Evolutionary conservation across 2,113 vertebrate genomes (phyloP), one percentile per base, ranked within the genome.

Genomic region (Channa maculata): DNA sequence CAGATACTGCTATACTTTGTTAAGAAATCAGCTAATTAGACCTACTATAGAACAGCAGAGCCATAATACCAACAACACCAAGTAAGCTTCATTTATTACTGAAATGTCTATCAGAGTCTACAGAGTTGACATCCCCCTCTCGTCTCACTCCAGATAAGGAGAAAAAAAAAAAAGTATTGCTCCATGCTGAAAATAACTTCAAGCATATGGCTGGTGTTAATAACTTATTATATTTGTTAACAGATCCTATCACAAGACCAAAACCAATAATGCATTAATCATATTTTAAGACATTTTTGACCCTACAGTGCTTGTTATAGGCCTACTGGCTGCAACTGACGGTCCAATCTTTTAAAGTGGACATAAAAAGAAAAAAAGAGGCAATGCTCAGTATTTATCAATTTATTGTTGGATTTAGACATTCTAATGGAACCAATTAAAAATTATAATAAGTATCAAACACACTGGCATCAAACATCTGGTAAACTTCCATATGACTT

Each of bases 141-240:
- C 60, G 34, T 44, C 24, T 46, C 24, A 46, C 41, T 60, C 9
- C 10, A 33, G 39, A 24, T 44, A 39, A 39, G 37, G 37, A 51
- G 49, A 51, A 51, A 15, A 24, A 51, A 15, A 24, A 24, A 24
- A 24, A 24, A 1, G 24, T 24, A 24, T 24, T 24, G 24, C 24
- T 24, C 24, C 24, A 24, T 24, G 24, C 24, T 24, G 24, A 24
- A 24, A 24, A 24, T 24, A 24, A 24, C 24, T 33, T 5, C 33
- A 43, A 51, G 4, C 0, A 51, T 41, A 7, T 38, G 6, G 45
- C 36, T 38, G 6, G 5, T 45, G 38, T 34, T 49, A 14, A 33
- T 14, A 38, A 41, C 9, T 65, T 52, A 45, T 67, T 67, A 33
- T 49, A 50, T 50, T 41, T 59, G 41, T 38, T 24, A n/a, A 41